Evolutionary conservation across 2,888 invertebrate species (phyloP).

Genomic region (Villa cingulata): DNA sequence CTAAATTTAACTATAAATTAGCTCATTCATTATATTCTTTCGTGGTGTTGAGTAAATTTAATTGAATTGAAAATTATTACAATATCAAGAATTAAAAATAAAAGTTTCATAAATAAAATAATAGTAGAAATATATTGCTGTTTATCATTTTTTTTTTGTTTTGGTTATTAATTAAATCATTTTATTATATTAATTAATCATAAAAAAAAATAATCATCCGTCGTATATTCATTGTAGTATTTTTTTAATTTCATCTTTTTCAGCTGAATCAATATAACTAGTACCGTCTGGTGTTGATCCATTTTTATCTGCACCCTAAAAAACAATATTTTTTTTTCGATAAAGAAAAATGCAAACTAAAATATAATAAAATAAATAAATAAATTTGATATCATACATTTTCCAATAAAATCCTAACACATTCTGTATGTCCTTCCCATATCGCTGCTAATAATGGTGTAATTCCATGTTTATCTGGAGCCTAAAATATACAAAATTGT

Average conservation of each 20-base stretch:
- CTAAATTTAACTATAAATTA: too few species aligned
- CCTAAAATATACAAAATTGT: slow-evolving; percentile 50
- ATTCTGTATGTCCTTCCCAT: slow-evolving; percentile 90
- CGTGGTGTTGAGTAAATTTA: too few species aligned
- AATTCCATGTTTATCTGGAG: slow-evolving; percentile 88
- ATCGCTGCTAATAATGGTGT: slow-evolving; percentile 87
- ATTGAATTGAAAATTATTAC: too few species aligned
- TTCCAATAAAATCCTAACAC: slow-evolving; percentile 75
- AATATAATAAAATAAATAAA: background rate
- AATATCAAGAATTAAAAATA: too few species aligned
- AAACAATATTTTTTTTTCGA: too few species aligned
- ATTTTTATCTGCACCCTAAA: slow-evolving; percentile 66
- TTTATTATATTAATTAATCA: too few species aligned
- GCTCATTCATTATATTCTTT: too few species aligned
- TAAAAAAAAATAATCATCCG: too few species aligned
- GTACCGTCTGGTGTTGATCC: slow-evolving; percentile 80
- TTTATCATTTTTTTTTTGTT: too few species aligned
- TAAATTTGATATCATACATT: slow-evolving; percentile 46
- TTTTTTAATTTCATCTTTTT: slow-evolving; percentile 80
- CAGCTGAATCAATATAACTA: slow-evolving; percentile 76
- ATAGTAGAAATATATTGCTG: too few species aligned
- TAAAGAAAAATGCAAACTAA: slow-evolving; percentile 5
- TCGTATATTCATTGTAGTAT: slow-evolving; percentile 39
- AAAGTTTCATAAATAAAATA: too few species aligned
- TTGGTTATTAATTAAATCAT: too few species aligned